Base-by-base conservation (phyloP, 2,888 invertebrate genomes). In the Chironomus tentans region DNA sequence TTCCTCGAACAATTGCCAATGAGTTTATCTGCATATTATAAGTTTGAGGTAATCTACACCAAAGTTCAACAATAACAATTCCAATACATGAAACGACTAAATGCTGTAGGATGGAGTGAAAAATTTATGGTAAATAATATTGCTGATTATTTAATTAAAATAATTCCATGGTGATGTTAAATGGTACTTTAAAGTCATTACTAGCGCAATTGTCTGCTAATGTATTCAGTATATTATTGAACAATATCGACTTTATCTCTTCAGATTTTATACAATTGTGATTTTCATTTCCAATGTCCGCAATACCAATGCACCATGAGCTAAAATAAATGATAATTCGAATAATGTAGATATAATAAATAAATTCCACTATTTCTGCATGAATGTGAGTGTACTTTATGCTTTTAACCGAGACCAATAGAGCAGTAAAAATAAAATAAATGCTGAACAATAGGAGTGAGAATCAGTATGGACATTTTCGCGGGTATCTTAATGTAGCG, bases 101-200 rank as follows among this genome's bases (percentile, higher is more conserved):
- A 65, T 13, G 18, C 13, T 13, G 1, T 22, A 13, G 21, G 21
- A 24, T 10, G 21, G 1, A 38, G 38, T 38, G 18, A 3, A 56
- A 3, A 65, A 65, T 65, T 65, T 65, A 65, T 65, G 15, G 18
- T 12, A 65, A 24, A 65, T 65, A 22, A 65, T 65, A 65, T 65
- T 65, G 65, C 65, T 65, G 65, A 65, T 65, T 65, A 65, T 21
- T 22, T 65, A 65, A 65, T 65, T 65, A 65, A 65, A 65, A 65
- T 65, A 65, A 65, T 65, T 65, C 24, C 21, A 65, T 65, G 22
- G 65, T 65, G 10, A 38, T 21, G 65, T 65, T 65, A 65, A 65
- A 65, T 22, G 21, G 21, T 24, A 65, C 12, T 65, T 65, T 65
- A 65, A 24, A 22, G 65, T 65, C 65, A 65, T 65, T 65, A 65